A percentile compares a stretch with the other conserved stretches of the same genome.
These are phyloP conservation scores for Chaetodon trifasciatus DNA, from an alignment of 2,797 vertebrate genomes.

Conservation along the genomic window DNA sequence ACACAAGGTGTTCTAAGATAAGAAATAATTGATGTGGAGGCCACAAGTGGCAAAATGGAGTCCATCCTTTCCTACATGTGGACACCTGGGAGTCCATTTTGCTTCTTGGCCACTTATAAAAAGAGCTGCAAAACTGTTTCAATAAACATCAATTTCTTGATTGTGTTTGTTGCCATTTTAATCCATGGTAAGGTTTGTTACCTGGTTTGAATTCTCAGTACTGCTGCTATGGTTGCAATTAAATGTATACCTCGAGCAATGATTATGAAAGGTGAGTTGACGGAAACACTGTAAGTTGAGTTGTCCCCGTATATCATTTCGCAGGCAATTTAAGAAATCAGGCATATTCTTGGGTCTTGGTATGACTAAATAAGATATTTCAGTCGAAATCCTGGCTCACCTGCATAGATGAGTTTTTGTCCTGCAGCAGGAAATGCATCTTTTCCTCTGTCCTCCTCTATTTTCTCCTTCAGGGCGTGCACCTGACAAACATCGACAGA, in stretches of 20 bases:
- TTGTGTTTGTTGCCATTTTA: no score
- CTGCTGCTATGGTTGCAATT: no score
- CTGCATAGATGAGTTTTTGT: conserved; percentile 89
- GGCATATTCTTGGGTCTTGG: not conserved
- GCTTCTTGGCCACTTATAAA: no score
- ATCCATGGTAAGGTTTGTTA: no score
- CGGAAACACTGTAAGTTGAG: not conserved
- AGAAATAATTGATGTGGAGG: not conserved
- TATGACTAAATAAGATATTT: not conserved
- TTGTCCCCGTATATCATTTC: not conserved
- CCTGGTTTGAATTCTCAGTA: no score
- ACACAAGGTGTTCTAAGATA: not conserved
- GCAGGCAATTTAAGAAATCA: not conserved
- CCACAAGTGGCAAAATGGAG: not conserved
- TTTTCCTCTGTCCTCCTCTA: conserved; percentile 83
- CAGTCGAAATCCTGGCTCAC: conserved; percentile 58
- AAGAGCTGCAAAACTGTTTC: no score
- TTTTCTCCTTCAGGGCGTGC: conserved; percentile 84
- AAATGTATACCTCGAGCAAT: not conserved
- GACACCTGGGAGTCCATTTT: no score
- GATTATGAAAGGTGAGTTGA: not conserved
- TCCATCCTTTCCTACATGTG: not conserved
- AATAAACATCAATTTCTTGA: no score
- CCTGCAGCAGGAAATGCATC: conserved; percentile 83
- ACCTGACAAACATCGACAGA: conserved; percentile 76